These are phyloP conservation scores for Adoxophyes honmai DNA, from an alignment of 1,140 invertebrate genomes.

Conservation along the genomic window DNA sequence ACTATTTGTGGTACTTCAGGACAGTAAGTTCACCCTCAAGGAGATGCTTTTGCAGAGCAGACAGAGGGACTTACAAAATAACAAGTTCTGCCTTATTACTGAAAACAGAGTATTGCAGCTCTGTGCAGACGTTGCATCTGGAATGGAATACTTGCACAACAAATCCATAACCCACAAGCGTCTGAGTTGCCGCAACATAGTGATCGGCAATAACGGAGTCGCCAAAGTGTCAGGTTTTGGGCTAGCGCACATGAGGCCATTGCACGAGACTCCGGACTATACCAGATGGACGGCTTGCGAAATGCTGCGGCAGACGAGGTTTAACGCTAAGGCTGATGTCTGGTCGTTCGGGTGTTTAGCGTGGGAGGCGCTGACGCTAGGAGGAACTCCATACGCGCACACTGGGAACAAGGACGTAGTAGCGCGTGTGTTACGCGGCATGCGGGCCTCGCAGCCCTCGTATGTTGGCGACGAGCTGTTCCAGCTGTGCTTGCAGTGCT, in stretches of 20 bases:
- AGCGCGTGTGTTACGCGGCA: constrained; percentile 81
- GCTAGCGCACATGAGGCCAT: constrained; percentile 69
- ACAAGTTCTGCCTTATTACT: constrained; percentile 80
- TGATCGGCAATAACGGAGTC: constrained; percentile 77
- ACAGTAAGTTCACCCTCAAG: constrained; percentile 82
- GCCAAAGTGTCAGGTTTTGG: constrained; percentile 88
- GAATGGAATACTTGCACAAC: constrained; percentile 82
- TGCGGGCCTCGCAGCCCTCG: constrained; percentile 83
- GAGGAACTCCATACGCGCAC: constrained; percentile 87
- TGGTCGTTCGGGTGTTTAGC: constrained; percentile 90
- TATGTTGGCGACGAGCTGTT: constrained; percentile 87
- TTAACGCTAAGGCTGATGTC: constrained; percentile 84
- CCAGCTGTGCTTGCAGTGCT: constrained; percentile 90
- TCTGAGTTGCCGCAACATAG: constrained; percentile 84
- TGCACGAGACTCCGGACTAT: constrained; percentile 81
- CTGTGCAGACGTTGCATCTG: constrained; percentile 79
- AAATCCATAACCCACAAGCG: constrained; percentile 83
- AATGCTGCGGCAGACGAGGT: constrained; percentile 82
- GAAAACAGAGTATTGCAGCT: constrained; percentile 80
- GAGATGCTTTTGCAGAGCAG: constrained; percentile 81
- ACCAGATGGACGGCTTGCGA: constrained; percentile 88
- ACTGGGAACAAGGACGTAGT: constrained; percentile 83
- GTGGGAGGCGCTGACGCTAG: constrained; percentile 91
- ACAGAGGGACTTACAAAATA: constrained; percentile 78
- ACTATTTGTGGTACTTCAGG: constrained; percentile 84